Percentiles rank a stretch among this genome's conserved stretches.
Conservation (phyloP, 2,888 invertebrate species). For the Spodoptera exigua region DNA sequence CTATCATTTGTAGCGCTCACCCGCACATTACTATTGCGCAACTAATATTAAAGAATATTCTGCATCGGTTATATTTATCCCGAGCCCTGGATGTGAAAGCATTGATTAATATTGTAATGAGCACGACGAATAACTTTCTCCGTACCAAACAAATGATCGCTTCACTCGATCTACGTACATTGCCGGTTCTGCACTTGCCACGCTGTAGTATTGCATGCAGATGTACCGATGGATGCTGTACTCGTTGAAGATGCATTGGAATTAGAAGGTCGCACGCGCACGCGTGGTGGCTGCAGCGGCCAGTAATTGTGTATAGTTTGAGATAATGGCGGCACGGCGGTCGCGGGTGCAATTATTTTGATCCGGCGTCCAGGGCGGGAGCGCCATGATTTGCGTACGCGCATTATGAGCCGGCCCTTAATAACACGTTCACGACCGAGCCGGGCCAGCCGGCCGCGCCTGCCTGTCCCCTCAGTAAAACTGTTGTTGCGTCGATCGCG, state of each 20-base stretch:
- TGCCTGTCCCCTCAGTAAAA: slow-evolving; percentile 64
- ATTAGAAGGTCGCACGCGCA: background rate
- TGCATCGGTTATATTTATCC: slow-evolving; percentile 74
- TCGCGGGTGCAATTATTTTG: slow-evolving; percentile 82
- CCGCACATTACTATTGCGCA: slow-evolving; percentile 74
- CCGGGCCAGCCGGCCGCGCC: slow-evolving; percentile 21
- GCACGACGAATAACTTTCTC: slow-evolving; percentile 69
- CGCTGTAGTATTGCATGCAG: background rate
- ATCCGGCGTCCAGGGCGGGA: slow-evolving; percentile 66
- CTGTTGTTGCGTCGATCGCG: slow-evolving; percentile 48
- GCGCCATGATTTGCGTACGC: slow-evolving; percentile 80
- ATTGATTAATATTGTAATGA: slow-evolving; percentile 87
- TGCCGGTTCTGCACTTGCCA: background rate
- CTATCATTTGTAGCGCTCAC: slow-evolving; percentile 70
- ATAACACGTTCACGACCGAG: slow-evolving; percentile 61
- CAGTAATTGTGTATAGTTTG: slow-evolving; percentile 84
- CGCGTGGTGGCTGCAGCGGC: slow-evolving; percentile 60
- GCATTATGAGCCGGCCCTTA: slow-evolving; percentile 63
- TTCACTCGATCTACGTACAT: slow-evolving; percentile 12
- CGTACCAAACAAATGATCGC: slow-evolving; percentile 48
- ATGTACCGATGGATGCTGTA: slow-evolving; percentile 25
- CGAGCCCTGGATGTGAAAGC: slow-evolving; percentile 72
- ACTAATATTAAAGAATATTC: slow-evolving; percentile 74
- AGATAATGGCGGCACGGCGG: slow-evolving; percentile 75
- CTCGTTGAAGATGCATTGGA: background rate